Evolutionary conservation across 2,797 vertebrate genomes (phyloP), one percentile per base, ranked within the genome.

Genomic region (Takifugu ocellatus): DNA sequence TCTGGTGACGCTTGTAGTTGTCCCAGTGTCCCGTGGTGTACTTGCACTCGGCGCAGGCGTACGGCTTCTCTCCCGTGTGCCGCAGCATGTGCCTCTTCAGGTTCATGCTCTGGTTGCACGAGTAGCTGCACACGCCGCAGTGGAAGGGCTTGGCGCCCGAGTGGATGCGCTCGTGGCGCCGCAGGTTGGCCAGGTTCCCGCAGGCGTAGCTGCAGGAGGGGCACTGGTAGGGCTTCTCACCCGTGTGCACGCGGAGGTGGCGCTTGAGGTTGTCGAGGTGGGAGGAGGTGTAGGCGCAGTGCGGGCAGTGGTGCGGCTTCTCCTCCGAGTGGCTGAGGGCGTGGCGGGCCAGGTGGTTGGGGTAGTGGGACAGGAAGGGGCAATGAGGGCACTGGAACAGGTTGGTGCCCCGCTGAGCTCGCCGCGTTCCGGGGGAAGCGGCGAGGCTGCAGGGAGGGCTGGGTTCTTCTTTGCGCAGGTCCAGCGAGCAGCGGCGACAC

Each of bases 91-190:
- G 96, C 16, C 96, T 88, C 87, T 98, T 99, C 69, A 98, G 92
- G 91, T 98, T 98, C 96, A 98, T 97, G 85, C 96, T 98, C 92
- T 98, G 96, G 87, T 98, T 98, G 89, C 96, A 98, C 72, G 93
- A 94, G 90, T 97, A 97, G 84, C 90, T 92, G 84, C 96, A 99
- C 46, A 96, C 90, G 61, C 85, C 89, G 78, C 96, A 98, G 85
- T 93, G 92, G 82, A 97, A 98, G n/a, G 96, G 96, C 84, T 98
- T 98, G 87, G 95, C 92, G 1, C 96, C 96, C 0, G 95, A 95
- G 89, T 98, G 96, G 88, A 97, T 95, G 71, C 95, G 95, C 81
- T 95, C 93, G 0, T 98, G 96, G n/a, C 95, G 91, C 72, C 95
- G 95, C 73, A 98, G 91, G 90, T 98, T 98, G 84, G 94, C 96